A percentile compares a stretch with the other conserved stretches of the same genome.
Evolutionary conservation across 2,797 vertebrate species (phyloP).

Genomic region (Poecilia gillii): DNA sequence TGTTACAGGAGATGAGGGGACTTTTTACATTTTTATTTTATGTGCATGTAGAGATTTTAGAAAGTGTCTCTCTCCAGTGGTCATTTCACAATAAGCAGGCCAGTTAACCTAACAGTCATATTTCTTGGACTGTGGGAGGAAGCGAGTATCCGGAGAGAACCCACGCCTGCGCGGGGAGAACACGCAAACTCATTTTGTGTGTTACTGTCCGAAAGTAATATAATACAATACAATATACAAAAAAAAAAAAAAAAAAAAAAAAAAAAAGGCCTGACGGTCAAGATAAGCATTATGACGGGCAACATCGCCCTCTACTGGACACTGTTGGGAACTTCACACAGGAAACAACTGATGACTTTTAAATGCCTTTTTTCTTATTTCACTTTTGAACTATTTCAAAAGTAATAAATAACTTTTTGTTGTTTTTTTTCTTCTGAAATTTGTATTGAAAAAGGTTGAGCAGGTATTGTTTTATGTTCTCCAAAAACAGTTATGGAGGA

Average conservation of each 20-base stretch:
- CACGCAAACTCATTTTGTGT: not conserved
- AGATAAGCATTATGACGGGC: not conserved
- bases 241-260: not conserved
- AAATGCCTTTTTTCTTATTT: not conserved
- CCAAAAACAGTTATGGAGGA: not conserved
- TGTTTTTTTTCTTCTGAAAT: not conserved
- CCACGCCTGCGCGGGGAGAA: not conserved
- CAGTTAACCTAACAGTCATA: not conserved
- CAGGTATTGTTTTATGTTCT: not conserved
- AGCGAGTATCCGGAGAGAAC: not conserved
- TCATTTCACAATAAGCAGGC: not conserved
- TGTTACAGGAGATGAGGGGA: not conserved
- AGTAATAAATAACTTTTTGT: too few relatives aligned
- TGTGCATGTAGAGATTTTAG: not conserved
- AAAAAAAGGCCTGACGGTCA: not conserved
- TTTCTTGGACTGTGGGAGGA: not conserved
- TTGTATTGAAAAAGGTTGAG: not conserved
- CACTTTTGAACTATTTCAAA: not conserved
- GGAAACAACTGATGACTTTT: not conserved
- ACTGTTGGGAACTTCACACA: not conserved
- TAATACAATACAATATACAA: too few relatives aligned
- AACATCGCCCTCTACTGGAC: conserved; percentile 44
- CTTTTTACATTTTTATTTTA: not conserved
- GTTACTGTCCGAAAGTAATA: not conserved
- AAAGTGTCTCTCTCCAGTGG: not conserved